Evolutionary conservation across 2,797 vertebrate genomes (phyloP).

Genomic region (Rhinophrynus dorsalis): DNA sequence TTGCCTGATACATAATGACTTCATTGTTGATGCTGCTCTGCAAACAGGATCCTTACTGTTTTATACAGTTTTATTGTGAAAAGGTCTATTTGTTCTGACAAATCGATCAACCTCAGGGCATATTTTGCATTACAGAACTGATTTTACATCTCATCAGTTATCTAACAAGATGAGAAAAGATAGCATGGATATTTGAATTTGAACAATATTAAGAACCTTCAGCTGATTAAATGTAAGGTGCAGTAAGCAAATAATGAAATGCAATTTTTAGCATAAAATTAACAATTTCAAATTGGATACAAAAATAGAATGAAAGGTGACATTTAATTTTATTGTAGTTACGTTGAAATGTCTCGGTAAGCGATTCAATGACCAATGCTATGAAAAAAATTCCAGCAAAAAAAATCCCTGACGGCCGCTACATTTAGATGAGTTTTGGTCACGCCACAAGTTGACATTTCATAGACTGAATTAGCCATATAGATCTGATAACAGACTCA

Average conservation of each 20-base stretch:
- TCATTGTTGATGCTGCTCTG: conserved; percentile 51
- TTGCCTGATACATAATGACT: conserved; percentile 55
- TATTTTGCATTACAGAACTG: conserved; percentile 61
- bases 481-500: no score
- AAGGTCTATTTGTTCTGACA: conserved; percentile 71
- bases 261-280: conserved; percentile 20
- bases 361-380: no score
- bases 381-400: no score
- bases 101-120: conserved; percentile 63
- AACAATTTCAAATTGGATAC: no score
- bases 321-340: no score
- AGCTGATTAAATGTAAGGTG: not conserved
- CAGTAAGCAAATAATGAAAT: conserved; percentile 14
- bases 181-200: conserved; percentile 26
- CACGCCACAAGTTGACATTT: no score
- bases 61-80: conserved; percentile 62
- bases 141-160: conserved; percentile 67
- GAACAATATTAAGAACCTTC: conserved; percentile 6
- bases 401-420: no score
- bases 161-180: conserved; percentile 64
- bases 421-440: no score
- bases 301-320: no score
- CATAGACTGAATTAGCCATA: no score
- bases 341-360: no score
- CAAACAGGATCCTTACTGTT: conserved; percentile 50